Conservation (phyloP, 2,113 vertebrate genomes). For the Atlantisia rogersi region DNA sequence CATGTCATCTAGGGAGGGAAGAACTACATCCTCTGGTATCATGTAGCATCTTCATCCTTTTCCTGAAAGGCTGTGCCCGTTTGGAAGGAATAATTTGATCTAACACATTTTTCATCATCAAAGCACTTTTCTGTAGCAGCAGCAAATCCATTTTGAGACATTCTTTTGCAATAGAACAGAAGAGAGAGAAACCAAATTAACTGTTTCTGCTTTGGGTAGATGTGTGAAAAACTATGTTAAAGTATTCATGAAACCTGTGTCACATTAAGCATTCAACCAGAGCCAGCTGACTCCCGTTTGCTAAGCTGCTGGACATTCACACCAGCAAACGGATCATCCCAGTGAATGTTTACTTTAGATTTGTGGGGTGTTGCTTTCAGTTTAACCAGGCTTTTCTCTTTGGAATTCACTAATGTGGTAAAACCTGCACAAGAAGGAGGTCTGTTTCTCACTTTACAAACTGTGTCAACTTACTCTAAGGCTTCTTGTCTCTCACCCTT, state of each 20-base stretch:
- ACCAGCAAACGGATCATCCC: not conserved
- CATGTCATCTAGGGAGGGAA: not conserved
- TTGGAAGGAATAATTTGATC: not conserved
- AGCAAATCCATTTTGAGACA: not conserved
- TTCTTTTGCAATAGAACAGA: not conserved
- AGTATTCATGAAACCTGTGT: not conserved
- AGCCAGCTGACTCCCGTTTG: not conserved
- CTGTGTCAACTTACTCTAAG: not conserved
- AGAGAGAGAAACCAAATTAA: not conserved
- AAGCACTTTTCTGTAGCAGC: not conserved
- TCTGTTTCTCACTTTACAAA: constrained; percentile 15
- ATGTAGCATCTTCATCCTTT: accelerated
- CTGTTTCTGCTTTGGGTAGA: not conserved
- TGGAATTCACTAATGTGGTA: not conserved
- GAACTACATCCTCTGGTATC: not conserved
- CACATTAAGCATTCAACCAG: not conserved
- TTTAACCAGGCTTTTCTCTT: not conserved
- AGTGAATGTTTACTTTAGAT: not conserved
- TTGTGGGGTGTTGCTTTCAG: not conserved
- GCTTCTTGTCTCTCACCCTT: constrained; percentile 38
- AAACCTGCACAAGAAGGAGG: not conserved
- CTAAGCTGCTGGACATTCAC: not conserved
- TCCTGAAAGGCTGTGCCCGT: not conserved
- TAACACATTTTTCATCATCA: not conserved
- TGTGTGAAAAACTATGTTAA: not conserved